Evolutionary conservation across 1,140 invertebrate species (phyloP).

Genomic region (Araneus ventricosus): DNA sequence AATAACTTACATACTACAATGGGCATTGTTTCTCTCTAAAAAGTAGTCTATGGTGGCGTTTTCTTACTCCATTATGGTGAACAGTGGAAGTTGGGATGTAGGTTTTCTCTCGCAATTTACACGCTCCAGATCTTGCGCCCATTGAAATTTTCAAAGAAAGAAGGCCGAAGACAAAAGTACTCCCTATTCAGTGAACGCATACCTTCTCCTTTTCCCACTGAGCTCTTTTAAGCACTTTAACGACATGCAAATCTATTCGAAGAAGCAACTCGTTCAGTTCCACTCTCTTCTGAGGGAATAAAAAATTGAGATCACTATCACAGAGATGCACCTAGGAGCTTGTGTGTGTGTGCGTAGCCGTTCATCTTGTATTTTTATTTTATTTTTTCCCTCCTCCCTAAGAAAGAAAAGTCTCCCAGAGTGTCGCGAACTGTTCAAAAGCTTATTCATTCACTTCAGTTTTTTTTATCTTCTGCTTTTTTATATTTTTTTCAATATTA

Average conservation of each 20-base stretch:
- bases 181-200: neutral
- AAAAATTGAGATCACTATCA: slow-evolving; percentile 52
- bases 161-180: slow-evolving; percentile 33
- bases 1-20: slow-evolving; percentile 52
- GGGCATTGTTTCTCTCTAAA: slow-evolving; percentile 43
- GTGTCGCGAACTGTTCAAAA: slow-evolving; percentile 47
- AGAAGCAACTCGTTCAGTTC: slow-evolving; percentile 45
- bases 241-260: slow-evolving; percentile 60
- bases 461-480: neutral
- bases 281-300: neutral
- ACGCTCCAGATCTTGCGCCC: slow-evolving; percentile 43
- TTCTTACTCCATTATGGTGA: slow-evolving; percentile 50
- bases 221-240: slow-evolving; percentile 53
- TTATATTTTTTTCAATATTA: slow-evolving; percentile 41
- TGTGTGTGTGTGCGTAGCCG: neutral
- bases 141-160: slow-evolving; percentile 51
- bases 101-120: slow-evolving; percentile 51
- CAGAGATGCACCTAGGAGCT: slow-evolving; percentile 36
- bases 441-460: slow-evolving; percentile 47
- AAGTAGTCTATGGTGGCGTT: slow-evolving; percentile 21
- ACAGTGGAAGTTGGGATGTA: slow-evolving; percentile 7
- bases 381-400: neutral
- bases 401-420: slow-evolving; percentile 31
- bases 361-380: too few species aligned
- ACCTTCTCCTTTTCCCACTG: neutral